Base-by-base conservation (phyloP, 2,888 invertebrate genomes). In the Drosophila helvetica region DNA sequence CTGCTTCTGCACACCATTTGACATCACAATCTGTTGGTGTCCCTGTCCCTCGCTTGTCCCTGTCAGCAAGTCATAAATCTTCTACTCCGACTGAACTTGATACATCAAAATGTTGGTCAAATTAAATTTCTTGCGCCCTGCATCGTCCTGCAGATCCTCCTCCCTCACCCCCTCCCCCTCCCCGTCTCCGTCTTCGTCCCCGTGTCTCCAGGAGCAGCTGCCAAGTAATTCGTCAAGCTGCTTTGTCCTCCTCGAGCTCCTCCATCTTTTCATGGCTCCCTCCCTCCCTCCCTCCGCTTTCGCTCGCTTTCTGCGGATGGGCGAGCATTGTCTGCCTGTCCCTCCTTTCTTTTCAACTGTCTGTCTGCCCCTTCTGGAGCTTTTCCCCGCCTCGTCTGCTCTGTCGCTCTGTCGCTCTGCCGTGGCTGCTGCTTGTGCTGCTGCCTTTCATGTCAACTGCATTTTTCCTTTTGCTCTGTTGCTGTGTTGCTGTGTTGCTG, bases 141-240 rank as follows among this genome's bases (percentile, higher is more conserved):
- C 52, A 19, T 42, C 45, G 18, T 33, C 8, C 15, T 43, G 15
- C 17, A 6, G 38, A 7, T 15, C 19, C 51, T 10, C 3, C 33
- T 33, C 33, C 12, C 33, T 1, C 4, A 4, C 25, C 6, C 25
- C 3, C 33, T 33, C 33, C 12, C 33, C 4, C 4, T 12, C 25
- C 6, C 25, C 25, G 3, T 4, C 18, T 27, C 22, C 46, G 9
- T 30, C 45, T 17, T 22, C 18, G 8, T 8, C 27, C 27, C 27
- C 27, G 27, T 27, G 27, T 27, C 27, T 27, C 2, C 17, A 33
- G 47, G 48, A 66, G 48, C 74, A 71, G 79, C 62, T 76, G 71
- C 42, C 86, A 74, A 82, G 87, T 85, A 85, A 87, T 87, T 85
- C 87, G 87, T 81, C 80, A 79, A 87, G 88, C 77, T 87, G 78